Evolutionary conservation across 1,140 invertebrate species (phyloP), one percentile per base, ranked within the genome.

Genomic region (Drosophila busckii): DNA sequence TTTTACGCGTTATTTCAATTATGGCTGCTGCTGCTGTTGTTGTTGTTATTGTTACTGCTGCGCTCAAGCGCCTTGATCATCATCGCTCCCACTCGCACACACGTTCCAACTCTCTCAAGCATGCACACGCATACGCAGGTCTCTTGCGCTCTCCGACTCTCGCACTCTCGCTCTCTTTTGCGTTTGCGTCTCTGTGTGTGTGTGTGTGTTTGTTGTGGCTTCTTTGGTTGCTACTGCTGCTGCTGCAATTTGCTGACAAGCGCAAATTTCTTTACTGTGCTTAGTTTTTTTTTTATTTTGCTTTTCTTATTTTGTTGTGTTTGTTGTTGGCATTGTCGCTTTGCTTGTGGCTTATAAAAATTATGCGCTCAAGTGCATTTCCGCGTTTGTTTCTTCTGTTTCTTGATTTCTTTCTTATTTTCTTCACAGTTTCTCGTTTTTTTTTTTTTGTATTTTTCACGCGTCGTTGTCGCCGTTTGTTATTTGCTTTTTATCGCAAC

Each of bases 331-430:
- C 62, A 26, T 67, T 76, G 70, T 76, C 71, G 71, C 71, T 76
- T 76, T 71, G 54, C 49, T 78, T 76, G 66, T 62, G 70, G 54
- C 49, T 78, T 76, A 70, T 62, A 78, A 53, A 75, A 80, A 78
- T 80, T 78, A 80, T 78, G 66, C 75, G 75, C 69, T 82, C 68
- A 80, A 80, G 69, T 80, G 76, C 75, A 83, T 80, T 80, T 80
- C 76, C 75, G 76, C 69, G 65, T 80, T 70, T 82, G 65, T 37
- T 50, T 70, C 40, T 53, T 49, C 28, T 48, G 34, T 42, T 42
- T 17, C 23, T 41, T 46, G n/a, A n/a, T 22, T 38, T 29, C 19
- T 22, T 38, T 9, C 8, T 31, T 46, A 19, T 48, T 35, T 23
- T 48, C 28, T 42, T 42, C 25, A n/a, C n/a, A n/a, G 37, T 17